phyloP scores from a whole-genome alignment of 2,113 vertebrate species.

The Gasterosteus aculeatus region DNA sequence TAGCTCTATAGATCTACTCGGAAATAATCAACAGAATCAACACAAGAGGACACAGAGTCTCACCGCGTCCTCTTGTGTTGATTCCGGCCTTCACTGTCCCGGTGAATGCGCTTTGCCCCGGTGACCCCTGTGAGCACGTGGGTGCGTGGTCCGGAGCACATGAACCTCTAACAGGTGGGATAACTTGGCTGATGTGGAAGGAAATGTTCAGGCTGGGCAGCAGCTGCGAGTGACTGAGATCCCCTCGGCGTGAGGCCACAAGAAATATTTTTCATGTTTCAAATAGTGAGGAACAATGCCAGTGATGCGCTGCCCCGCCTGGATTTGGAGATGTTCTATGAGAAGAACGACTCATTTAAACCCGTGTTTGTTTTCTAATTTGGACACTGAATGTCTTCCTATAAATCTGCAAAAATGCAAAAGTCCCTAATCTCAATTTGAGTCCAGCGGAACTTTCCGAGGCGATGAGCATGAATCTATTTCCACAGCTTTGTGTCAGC shows the following conservation, averaged over 20 bases:
- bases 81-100: slow-evolving; percentile 19
- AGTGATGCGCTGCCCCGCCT: background rate
- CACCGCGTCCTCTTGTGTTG: no score
- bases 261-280: slow-evolving; percentile 20
- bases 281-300: background rate
- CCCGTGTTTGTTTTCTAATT: background rate
- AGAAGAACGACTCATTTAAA: background rate
- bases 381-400: background rate
- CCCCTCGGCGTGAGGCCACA: slow-evolving; percentile 8
- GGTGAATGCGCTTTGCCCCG: background rate
- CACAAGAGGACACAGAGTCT: no score
- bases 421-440: slow-evolving; percentile 2
- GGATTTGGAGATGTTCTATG: background rate
- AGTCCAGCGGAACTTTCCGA: slow-evolving; percentile 14
- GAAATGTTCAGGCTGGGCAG: slow-evolving; percentile 48
- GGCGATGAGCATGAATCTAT: background rate
- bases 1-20: background rate
- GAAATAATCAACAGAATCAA: no score
- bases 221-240: slow-evolving; percentile 56
- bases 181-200: slow-evolving; percentile 49
- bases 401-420: background rate
- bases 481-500: slow-evolving; percentile 13
- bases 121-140: slow-evolving; percentile 8
- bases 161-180: slow-evolving; percentile 51
- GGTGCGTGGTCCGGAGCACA: slow-evolving; percentile 29